A percentile compares a stretch with the other conserved stretches of the same genome.
These are phyloP conservation scores for Calidris pygmaea DNA, from an alignment of 2,113 vertebrate species.

Conservation along the genomic window DNA sequence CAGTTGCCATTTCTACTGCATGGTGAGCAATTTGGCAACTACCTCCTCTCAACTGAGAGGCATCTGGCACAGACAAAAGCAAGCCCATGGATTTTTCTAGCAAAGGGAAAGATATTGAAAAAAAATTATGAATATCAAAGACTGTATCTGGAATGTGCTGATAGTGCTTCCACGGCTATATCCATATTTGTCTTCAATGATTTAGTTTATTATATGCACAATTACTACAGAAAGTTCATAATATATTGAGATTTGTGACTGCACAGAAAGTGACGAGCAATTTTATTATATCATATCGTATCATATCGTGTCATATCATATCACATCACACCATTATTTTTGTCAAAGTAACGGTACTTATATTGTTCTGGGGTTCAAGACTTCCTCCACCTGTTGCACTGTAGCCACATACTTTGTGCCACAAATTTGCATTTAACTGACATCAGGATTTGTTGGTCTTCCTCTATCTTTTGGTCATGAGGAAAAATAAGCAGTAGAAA, in stretches of 20 bases:
- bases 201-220: not conserved
- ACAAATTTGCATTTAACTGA: not conserved
- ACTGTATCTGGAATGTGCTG: not conserved
- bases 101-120: constrained; percentile 11
- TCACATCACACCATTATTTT: not conserved
- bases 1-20: constrained; percentile 52
- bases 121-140: constrained; percentile 22
- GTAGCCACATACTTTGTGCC: not conserved
- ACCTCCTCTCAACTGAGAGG: not conserved
- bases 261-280: not conserved
- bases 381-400: not conserved
- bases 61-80: constrained; percentile 49
- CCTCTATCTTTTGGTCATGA: not conserved
- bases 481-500: not conserved
- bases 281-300: not conserved
- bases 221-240: not conserved
- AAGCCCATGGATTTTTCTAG: constrained; percentile 7
- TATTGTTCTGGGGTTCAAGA: not conserved
- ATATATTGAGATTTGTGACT: not conserved
- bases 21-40: constrained; percentile 60
- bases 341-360: not conserved
- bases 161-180: constrained; percentile 12
- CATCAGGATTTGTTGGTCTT: not conserved
- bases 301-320: not conserved
- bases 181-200: not conserved